Conservation (phyloP, 2,797 vertebrate genomes). For the Tokudaia muenninki region DNA sequence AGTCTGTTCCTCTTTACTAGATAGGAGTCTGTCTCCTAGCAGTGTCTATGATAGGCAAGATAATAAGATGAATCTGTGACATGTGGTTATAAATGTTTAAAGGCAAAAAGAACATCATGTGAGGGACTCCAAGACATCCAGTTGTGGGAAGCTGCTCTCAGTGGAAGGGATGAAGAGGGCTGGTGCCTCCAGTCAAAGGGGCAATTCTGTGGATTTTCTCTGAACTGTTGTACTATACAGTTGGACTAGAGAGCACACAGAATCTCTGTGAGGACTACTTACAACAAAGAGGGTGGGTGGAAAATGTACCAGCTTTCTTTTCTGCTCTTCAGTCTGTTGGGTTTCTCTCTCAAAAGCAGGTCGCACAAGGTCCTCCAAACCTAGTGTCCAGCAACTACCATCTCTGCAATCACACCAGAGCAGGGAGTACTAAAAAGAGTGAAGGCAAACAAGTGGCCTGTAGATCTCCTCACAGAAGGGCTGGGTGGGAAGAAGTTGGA, state of each 20-base stretch:
- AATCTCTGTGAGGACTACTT: no score
- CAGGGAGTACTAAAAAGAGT: fast-evolving
- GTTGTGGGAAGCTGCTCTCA: not conserved
- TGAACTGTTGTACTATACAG: not conserved
- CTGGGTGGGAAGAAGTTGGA: not conserved
- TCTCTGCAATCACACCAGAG: fast-evolving
- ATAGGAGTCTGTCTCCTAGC: not conserved
- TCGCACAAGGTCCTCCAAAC: not conserved
- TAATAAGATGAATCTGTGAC: not conserved
- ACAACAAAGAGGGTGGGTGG: no score
- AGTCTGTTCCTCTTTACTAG: not conserved
- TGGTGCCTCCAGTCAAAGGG: not conserved
- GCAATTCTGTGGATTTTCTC: not conserved
- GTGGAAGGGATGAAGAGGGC: not conserved
- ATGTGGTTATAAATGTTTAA: not conserved
- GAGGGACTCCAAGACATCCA: not conserved
- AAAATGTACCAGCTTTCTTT: not conserved
- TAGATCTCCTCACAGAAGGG: not conserved
- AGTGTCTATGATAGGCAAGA: not conserved
- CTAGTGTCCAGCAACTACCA: no score
- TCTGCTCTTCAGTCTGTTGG: not conserved
- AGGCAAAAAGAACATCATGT: not conserved
- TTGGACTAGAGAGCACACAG: not conserved
- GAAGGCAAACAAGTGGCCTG: not conserved
- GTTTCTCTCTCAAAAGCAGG: not conserved